Percentiles rank a stretch among this genome's conserved stretches.
Conservation (phyloP, 2,797 vertebrate genomes). For the Champsocephalus gunnari region DNA sequence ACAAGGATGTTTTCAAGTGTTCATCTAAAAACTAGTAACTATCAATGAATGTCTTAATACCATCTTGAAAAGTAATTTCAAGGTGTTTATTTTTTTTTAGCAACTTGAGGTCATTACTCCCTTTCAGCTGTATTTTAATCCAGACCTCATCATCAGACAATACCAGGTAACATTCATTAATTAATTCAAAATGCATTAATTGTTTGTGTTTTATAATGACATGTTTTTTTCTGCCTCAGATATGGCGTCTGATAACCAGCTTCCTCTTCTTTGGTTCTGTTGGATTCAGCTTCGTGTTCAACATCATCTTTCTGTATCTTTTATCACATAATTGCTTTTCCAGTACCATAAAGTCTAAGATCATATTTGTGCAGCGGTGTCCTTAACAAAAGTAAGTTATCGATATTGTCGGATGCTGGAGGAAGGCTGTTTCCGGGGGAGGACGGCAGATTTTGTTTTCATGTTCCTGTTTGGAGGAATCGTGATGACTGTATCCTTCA, state of each 20-base stretch:
- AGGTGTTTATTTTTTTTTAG: slow-evolving; percentile 64
- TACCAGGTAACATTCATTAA: slow-evolving; percentile 83
- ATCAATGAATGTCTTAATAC: background rate
- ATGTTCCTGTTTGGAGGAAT: slow-evolving; percentile 91
- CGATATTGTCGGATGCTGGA: slow-evolving; percentile 92
- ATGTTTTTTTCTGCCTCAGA: slow-evolving; percentile 62
- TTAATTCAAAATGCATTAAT: background rate
- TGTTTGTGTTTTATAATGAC: too few species aligned
- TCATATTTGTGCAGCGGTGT: background rate
- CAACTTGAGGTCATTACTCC: slow-evolving; percentile 91
- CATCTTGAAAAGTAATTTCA: background rate
- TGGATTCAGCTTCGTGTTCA: slow-evolving; percentile 94
- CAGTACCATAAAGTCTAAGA: background rate
- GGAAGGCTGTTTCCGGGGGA: slow-evolving; percentile 89
- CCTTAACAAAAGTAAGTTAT: slow-evolving; percentile 79
- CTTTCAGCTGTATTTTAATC: slow-evolving; percentile 92
- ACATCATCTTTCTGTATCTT: slow-evolving; percentile 91
- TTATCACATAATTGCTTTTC: background rate
- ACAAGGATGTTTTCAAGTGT: too few species aligned
- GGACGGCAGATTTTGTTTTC: slow-evolving; percentile 90
- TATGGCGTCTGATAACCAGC: slow-evolving; percentile 92
- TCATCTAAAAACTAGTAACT: background rate
- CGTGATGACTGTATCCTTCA: slow-evolving; percentile 90
- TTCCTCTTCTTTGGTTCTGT: slow-evolving; percentile 94
- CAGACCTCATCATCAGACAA: slow-evolving; percentile 91